Evolutionary conservation across 1,140 invertebrate genomes (phyloP), one percentile per base, ranked within the genome.

Genomic region (Conopomorpha cramerella): DNA sequence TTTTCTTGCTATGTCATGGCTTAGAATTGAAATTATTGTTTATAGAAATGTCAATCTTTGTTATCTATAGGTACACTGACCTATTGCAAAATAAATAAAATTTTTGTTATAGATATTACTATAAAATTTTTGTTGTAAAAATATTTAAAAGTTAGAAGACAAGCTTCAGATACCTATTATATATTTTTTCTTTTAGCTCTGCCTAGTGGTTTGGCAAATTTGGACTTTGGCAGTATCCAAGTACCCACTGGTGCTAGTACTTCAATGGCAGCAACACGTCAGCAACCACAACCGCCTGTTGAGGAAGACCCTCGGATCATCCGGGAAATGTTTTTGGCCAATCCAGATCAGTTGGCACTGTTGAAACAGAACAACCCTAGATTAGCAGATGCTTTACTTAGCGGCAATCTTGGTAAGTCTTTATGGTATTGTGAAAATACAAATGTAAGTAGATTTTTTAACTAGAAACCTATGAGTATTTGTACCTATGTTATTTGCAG

Each of bases 341-440:
- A 94, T 78, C 95, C 95, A 0, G 91, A 96, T 65, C 92, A 96
- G 55, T 56, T 97, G 40, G 88, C 94, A 1, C 55, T 96, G 19
- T 77, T 98, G 0, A 93, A 95, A 65, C 93, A 97, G 60, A 95
- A 97, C 51, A 98, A 98, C 82, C 91, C 95, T 8, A 80, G 87
- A 46, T 66, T 98, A 25, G 94, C 95, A 11, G 94, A 96, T 68
- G 94, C 96, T 12, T 66, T 97, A 3, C 78, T 92, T 0, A 90
- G 86, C 50, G 92, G 91, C 11, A 88, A 89, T 66, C 67, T 91
- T 43, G 89, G 91, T 88, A 46, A 34, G 55, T 45, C n/a, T 8
- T 14, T 14, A 55, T 59, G 51, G 11, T 17, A 17, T 34, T 19
- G 8, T 39, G 19, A 36, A n/a, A 43, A n/a, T 27, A 33, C 31